Evolutionary conservation across 1,140 invertebrate species (phyloP), one percentile per base, ranked within the genome.

Genomic region (Dufourea novaeangliae): DNA sequence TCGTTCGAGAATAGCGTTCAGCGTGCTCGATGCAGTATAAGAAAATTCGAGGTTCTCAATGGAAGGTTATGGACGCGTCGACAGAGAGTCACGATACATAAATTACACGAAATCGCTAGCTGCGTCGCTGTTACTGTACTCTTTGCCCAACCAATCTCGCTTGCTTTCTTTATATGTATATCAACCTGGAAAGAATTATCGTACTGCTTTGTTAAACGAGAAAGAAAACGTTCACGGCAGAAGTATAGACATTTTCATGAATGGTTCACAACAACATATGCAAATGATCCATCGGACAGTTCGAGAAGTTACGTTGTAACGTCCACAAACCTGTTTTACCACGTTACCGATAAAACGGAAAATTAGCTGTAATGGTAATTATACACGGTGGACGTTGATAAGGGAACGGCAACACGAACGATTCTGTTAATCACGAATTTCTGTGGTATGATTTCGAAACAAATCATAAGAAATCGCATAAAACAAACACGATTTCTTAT

Each of bases 21-120:
- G 39, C 11, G 7, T 25, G 32, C 4, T 68, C 29, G 27, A 46
- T 75, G 29, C 39, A 12, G 7, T 20, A 37, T 32, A 22, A 63
- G 34, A 56, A 50, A 61, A 44, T 57, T 54, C 20, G 32, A 34
- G 11, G 32, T 73, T 63, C 61, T 46, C 56, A 32, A 73, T 25
- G 25, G 22, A 57, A 44, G 0, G 20, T 39, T 62, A 6, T n/a
- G n/a, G n/a, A 17, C n/a, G 6, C 20, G 46, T 50, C 20, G 20
- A 32, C 22, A n/a, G n/a, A n/a, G 34, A 74, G 17, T 64, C 59
- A 29, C 39, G 41, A 25, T 8, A 1, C 8, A 37, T 32, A 8
- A n/a, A 27, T 50, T 11, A n/a, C 27, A 17, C 12, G n/a, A 64
- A 12, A 14, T 27, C 25, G n/a, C n/a, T n/a, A n/a, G n/a, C n/a